These are phyloP conservation scores for Cygnus buccinator DNA, from an alignment of 2,113 vertebrate genomes.

Conservation along the genomic window DNA sequence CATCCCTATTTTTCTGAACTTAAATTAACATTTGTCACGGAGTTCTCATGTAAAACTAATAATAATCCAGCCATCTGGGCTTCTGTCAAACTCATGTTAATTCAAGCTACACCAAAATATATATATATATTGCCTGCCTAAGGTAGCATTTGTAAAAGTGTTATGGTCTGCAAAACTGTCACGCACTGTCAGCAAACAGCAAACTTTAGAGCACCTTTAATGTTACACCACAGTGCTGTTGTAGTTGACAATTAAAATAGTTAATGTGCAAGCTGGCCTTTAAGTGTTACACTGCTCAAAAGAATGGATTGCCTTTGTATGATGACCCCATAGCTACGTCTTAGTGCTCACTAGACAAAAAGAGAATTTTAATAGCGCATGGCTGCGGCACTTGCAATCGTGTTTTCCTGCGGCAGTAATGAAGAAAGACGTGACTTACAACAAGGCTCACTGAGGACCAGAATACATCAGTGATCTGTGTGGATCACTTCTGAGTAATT, in stretches of 20 bases:
- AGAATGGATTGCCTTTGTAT: conserved; percentile 38
- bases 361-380: not conserved
- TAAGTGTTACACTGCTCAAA: conserved; percentile 19
- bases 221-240: conserved; percentile 59
- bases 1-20: not conserved
- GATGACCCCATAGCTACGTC: not conserved
- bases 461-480: not conserved
- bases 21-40: not conserved
- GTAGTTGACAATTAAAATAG: conserved; percentile 63
- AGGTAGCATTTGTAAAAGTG: conserved; percentile 28
- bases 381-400: not conserved
- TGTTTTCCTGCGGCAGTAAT: not conserved
- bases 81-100: conserved; percentile 28
- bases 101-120: not conserved
- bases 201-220: conserved; percentile 54
- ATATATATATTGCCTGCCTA: not conserved
- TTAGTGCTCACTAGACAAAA: not conserved
- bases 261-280: conserved; percentile 47
- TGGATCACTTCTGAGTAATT: not conserved
- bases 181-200: conserved; percentile 43
- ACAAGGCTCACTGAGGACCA: not conserved
- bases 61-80: conserved; percentile 11
- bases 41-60: not conserved
- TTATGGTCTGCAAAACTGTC: conserved; percentile 46
- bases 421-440: not conserved